Evolutionary conservation across 2,113 vertebrate species (phyloP), one percentile per base, ranked within the genome.

Genomic region (Phoenicopterus ruber): DNA sequence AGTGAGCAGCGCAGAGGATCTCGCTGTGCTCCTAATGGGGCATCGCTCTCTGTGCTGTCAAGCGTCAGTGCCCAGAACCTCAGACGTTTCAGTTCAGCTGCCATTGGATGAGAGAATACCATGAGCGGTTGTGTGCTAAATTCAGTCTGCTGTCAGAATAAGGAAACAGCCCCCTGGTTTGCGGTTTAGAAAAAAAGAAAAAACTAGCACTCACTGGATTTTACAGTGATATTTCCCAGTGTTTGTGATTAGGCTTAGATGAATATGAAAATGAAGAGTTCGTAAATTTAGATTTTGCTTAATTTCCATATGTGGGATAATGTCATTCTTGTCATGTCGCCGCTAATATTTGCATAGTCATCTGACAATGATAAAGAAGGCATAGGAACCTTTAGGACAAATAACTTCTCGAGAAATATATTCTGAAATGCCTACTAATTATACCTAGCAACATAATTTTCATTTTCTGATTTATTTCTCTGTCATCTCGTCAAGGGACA

Each of bases 281-380:
- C 0, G 1, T 95, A 94, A 80, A 85, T 97, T 93, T 95, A 89
- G 66, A 55, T 79, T 90, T 91, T 6, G 4, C 21, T 94, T 91
- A 38, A 66, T 93, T 95, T 89, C 89, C 85, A 28, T 96, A 24
- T 25, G 73, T 79, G 65, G 52, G 57, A 69, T 87, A 74, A 80
- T 89, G 67, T 72, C 54, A 77, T 94, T 90, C 58, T 90, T 96
- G 91, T 88, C 89, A n/a, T 95, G 62, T 94, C 89, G 62, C 71
- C 77, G 81, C 84, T 94, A 80, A 49, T 91, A 86, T 96, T 94
- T 96, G 91, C 91, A 94, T 95, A 94, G 91, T 86, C 89, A 93
- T 89, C 78, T 86, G 74, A 80, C 78, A 94, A 47, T 94, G 96
- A 58, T 31, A 80, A 70, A 77, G 88, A 83, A 63, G 47, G 73